These are phyloP conservation scores for Ataeniobius toweri DNA, from an alignment of 2,797 vertebrate genomes.

Conservation along the genomic window DNA sequence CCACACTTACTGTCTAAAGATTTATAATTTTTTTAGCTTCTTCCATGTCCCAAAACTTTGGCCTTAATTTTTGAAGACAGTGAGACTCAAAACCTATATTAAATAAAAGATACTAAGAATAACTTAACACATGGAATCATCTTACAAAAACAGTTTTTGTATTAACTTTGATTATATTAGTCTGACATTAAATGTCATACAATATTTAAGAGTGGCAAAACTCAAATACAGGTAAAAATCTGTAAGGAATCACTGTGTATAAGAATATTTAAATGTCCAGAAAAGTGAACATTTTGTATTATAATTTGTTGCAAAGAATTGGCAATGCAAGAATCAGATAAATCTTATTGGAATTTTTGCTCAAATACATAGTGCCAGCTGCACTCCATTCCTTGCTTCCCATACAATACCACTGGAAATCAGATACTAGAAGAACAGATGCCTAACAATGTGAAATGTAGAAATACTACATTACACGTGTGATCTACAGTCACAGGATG, in stretches of 20 bases:
- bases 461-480: background rate
- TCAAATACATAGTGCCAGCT: no score
- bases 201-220: background rate
- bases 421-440: background rate
- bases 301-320: background rate
- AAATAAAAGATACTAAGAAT: background rate
- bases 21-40: background rate
- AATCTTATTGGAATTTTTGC: background rate
- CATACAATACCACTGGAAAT: background rate
- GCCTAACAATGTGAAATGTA: constrained; percentile 9
- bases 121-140: background rate
- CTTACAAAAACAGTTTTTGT: no score
- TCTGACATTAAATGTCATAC: background rate
- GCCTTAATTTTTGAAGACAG: background rate
- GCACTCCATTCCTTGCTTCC: background rate
- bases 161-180: background rate
- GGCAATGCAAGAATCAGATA: background rate
- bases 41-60: background rate
- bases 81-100: background rate
- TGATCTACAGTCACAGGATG: constrained; percentile 13
- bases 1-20: background rate
- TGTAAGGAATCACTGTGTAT: background rate
- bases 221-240: no score
- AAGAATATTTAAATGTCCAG: background rate
- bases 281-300: background rate